phyloP scores from a whole-genome alignment of 2,888 invertebrate species.

The Schizaphis graminum region DNA sequence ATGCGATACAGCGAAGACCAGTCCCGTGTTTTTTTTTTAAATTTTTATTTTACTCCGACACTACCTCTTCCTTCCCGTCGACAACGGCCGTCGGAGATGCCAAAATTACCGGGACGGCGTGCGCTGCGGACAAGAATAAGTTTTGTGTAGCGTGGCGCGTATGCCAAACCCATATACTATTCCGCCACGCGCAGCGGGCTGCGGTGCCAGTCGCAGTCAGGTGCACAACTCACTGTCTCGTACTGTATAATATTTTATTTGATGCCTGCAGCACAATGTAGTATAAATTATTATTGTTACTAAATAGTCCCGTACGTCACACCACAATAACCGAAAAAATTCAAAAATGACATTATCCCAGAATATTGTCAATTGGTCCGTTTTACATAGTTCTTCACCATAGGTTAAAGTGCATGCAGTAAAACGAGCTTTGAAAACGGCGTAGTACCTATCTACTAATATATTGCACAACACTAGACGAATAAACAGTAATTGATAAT shows the following conservation, averaged over 20 bases:
- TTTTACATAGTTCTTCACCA: no score
- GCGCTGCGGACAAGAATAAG: constrained; percentile 58
- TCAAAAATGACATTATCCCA: no score
- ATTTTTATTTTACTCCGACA: neutral
- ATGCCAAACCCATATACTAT: constrained; percentile 18
- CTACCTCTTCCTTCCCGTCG: neutral
- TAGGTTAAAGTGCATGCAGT: no score
- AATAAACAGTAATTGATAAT: no score
- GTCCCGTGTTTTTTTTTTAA: neutral
- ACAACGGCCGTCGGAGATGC: constrained; percentile 29
- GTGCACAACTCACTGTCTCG: neutral
- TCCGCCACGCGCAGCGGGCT: neutral
- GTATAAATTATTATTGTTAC: no score
- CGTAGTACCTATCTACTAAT: no score
- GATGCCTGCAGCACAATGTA: neutral
- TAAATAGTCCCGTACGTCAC: no score
- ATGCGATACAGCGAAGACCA: neutral
- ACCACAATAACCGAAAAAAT: no score
- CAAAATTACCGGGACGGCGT: constrained; percentile 60
- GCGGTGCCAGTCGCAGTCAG: neutral
- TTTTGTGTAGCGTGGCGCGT: constrained; percentile 44
- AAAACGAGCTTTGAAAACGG: no score
- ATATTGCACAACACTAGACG: no score
- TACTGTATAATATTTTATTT: neutral
- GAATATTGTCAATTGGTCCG: no score